Percentiles rank a stretch among this genome's conserved stretches.
Conservation (phyloP, 2,113 vertebrate genomes). For the Sialia sialis region DNA sequence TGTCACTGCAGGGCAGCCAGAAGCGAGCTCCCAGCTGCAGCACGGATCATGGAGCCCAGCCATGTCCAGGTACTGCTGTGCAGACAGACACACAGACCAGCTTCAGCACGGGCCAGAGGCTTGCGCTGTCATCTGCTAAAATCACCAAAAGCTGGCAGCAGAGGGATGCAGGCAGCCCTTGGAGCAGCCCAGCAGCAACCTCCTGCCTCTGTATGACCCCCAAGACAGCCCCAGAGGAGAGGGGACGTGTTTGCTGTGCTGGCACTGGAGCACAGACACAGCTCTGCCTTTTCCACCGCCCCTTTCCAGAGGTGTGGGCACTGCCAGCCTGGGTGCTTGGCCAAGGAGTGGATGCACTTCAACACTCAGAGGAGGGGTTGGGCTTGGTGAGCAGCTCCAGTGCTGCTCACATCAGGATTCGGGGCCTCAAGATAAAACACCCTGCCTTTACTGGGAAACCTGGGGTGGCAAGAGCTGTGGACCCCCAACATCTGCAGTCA, state of each 20-base stretch:
- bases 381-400: not conserved
- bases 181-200: not conserved
- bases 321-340: fast-evolving
- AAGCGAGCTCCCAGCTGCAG: not conserved
- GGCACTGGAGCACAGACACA: not conserved
- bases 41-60: not conserved
- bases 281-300: not conserved
- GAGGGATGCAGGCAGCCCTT: not conserved
- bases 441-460: not conserved
- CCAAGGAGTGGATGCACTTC: not conserved
- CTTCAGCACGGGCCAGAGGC: not conserved
- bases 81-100: not conserved
- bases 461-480: not conserved
- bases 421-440: not conserved
- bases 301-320: not conserved
- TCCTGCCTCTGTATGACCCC: not conserved
- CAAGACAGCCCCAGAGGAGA: not conserved
- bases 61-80: not conserved
- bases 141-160: not conserved
- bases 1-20: not conserved
- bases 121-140: not conserved
- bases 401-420: not conserved
- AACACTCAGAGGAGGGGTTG: not conserved
- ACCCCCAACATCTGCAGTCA: not conserved
- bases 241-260: fast-evolving